These are phyloP conservation scores for Meiosimyza decipiens DNA, from an alignment of 2,888 invertebrate genomes.

Conservation along the genomic window DNA sequence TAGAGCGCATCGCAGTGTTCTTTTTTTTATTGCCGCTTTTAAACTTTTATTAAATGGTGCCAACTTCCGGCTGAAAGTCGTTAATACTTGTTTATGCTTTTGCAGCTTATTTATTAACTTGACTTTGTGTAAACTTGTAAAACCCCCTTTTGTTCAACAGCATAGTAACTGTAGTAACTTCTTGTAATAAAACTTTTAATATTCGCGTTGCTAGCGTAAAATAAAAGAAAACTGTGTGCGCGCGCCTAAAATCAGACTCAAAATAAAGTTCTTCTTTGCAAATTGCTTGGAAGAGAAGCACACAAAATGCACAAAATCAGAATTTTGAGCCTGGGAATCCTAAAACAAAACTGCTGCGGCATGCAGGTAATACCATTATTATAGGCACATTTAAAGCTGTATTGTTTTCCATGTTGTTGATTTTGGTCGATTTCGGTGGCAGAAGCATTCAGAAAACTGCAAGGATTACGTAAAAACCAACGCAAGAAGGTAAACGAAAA, in stretches of 20 bases:
- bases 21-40: slow-evolving; percentile 15
- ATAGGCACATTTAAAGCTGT: neutral
- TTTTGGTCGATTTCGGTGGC: neutral
- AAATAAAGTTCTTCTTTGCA: neutral
- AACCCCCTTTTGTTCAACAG: neutral
- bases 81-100: slow-evolving; percentile 19
- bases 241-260: slow-evolving; percentile 20
- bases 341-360: neutral
- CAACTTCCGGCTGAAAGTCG: slow-evolving; percentile 3
- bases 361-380: slow-evolving; percentile 13
- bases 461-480: too few relatives aligned
- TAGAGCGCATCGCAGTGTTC: too few relatives aligned
- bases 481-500: too few relatives aligned
- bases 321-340: neutral
- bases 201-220: slow-evolving; percentile 1
- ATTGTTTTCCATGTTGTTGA: slow-evolving; percentile 2
- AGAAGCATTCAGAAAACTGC: too few relatives aligned
- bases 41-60: slow-evolving; percentile 21
- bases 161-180: neutral
- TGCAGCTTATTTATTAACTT: slow-evolving; percentile 13
- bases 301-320: neutral
- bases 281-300: neutral
- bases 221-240: neutral
- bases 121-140: neutral
- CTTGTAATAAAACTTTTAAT: slow-evolving; percentile 13